phyloP scores from a whole-genome alignment of 1,140 invertebrate species.

The Euglossa dilemma region DNA sequence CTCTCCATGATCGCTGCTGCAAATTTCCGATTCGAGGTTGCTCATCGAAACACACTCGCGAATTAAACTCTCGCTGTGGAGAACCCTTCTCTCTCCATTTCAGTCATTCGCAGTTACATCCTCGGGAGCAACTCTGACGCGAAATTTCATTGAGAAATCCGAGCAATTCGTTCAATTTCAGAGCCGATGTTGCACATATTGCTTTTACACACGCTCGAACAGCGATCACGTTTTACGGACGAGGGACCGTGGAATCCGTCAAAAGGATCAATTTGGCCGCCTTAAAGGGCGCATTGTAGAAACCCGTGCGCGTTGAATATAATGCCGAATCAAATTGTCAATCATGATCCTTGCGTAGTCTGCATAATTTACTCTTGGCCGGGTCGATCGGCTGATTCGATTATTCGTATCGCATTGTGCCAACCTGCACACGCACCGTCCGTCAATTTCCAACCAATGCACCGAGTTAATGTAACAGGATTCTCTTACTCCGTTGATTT shows the following conservation, averaged over 20 bases:
- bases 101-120: neutral
- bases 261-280: constrained; percentile 10
- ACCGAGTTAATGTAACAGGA: constrained; percentile 31
- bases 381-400: constrained; percentile 45
- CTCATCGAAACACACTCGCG: too few relatives aligned
- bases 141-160: neutral
- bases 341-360: constrained; percentile 43
- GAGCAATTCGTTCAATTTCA: constrained; percentile 3
- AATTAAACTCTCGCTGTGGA: too few relatives aligned
- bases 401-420: constrained; percentile 49
- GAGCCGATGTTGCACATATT: neutral
- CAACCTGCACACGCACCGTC: constrained; percentile 1
- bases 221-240: neutral
- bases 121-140: neutral
- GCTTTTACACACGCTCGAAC: neutral
- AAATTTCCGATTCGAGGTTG: too few relatives aligned
- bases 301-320: neutral
- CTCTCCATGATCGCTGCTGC: too few relatives aligned
- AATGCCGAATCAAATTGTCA: constrained; percentile 46
- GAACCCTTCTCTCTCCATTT: too few relatives aligned
- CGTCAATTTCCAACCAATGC: constrained; percentile 40
- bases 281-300: constrained; percentile 19
- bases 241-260: neutral
- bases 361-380: constrained; percentile 37
- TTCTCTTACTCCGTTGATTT: constrained; percentile 22